Base-by-base conservation (phyloP, 2,888 invertebrate species). In the Nemotelus nigrinus region DNA sequence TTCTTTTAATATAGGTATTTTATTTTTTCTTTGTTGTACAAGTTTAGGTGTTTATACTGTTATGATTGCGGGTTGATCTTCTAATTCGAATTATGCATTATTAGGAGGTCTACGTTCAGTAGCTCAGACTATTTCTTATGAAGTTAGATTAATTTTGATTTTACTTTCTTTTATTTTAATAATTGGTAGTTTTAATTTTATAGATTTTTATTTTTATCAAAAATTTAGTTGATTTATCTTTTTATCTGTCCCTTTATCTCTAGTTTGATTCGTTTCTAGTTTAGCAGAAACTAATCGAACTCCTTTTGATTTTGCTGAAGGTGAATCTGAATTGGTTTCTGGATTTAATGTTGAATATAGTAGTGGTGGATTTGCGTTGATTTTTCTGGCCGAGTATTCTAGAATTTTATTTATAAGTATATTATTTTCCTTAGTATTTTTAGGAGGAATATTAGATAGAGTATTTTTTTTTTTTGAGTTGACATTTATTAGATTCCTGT, bases 341-440 rank as follows among this genome's bases (percentile, higher is more conserved):
- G 93, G 93, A 0, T 94, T 93, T 92, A 94, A 94, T 90, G 88
- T 92, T 81, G 93, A 94, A 80, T 93, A 92, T 89, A 90, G 91
- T 88, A 90, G 91, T 83, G 91, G 91, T 0, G 89, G 90, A 7
- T 93, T 93, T 92, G 91, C 91, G 76, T 89, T 93, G 87, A 91
- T 93, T 90, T 93, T 93, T 91, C 89, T 93, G 84, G 89, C 91
- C 48, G 92, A 92, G 82, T 92, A 92, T 90, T 87, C 90, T 0
- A 92, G 89, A 86, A 92, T 92, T 90, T 89, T 92, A 88, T 92
- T 91, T 90, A 91, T 92, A 84, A 90, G 91, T 64, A 87, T 91
- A 84, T 84, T 91, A 83, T 89, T 90, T 89, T 82, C 85, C 81
- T 83, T 91, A 83, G 82, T 92, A 82, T 92, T 91, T 90, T 85